Evolutionary conservation across 2,113 vertebrate species (phyloP), one percentile per base, ranked within the genome.

Genomic region (Phalacrocorax pelagicus): DNA sequence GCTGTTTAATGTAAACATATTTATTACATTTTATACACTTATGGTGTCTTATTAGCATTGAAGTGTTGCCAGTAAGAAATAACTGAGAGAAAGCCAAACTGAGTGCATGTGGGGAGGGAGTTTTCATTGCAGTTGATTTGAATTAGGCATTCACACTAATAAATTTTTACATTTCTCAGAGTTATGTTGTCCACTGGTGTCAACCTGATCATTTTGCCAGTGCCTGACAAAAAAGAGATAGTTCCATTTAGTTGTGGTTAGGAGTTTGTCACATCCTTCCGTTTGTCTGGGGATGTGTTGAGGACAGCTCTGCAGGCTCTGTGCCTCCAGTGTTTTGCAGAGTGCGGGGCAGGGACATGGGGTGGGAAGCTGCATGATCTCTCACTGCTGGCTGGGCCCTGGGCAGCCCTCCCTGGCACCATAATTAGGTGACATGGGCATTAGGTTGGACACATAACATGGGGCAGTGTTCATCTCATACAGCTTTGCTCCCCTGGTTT

Each of bases 1-100:
- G 88, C 82, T 96, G 72, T 97, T 97, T 96, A 92, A 95, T 86
- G 44, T 97, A 96, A 97, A 96, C 92, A 96, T 95, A 83, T 93
- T 96, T 88, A 94, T 90, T 97, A 59, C 90, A 63, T 95, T 95
- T 96, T 90, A 86, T 94, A 86, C 94, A 91, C 94, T 97, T 96
- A 80, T 70, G 92, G 92, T 91, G 81, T 91, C 84, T 94, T 97
- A 96, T 94, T 97, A 97, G 54, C 78, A 90, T 55, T 94, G 92
- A 97, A 94, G 62, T 92, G 84, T 85, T 97, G 96, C 96, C 97
- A 97, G 2, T 87, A 82, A 85, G 81, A 94, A 96, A 82, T 87
- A 91, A 91, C 66, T 30, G 89, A 95, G 91, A 97, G 65, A 85
- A 66, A 85, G 81, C 95, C 84, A 93, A 88, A 52, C 2, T 6